phyloP scores from a whole-genome alignment of 1,140 invertebrate species.

The Ctenoplectra terminalis region DNA sequence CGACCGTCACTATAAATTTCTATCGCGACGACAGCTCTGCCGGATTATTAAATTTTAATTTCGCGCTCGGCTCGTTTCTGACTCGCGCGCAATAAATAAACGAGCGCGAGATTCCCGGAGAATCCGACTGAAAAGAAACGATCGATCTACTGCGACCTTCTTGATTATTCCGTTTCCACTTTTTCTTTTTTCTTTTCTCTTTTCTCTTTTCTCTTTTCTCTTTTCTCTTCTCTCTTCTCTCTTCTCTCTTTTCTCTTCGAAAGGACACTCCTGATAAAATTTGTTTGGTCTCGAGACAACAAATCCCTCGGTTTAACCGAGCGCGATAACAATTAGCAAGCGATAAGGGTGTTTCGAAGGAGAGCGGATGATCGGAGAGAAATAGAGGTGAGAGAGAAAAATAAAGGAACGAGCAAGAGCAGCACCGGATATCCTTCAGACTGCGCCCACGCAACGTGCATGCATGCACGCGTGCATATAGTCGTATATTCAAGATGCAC shows the following conservation, averaged over 20 bases:
- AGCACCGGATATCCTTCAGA: constrained; percentile 82
- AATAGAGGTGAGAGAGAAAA: constrained; percentile 31
- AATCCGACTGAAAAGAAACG: not conserved
- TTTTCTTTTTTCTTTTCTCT: not conserved
- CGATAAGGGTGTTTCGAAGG: not conserved
- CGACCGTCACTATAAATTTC: constrained; percentile 14
- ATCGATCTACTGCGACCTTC: not conserved
- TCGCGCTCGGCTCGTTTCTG: not conserved
- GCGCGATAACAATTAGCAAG: not conserved
- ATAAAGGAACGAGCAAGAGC: constrained; percentile 61
- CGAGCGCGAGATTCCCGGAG: not conserved
- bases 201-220: not conserved
- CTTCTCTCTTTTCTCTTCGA: too few relatives aligned
- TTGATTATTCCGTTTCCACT: not conserved
- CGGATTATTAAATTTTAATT: constrained; percentile 41
- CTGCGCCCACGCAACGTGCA: constrained; percentile 66
- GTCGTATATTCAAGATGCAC: constrained; percentile 37
- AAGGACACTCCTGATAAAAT: not conserved
- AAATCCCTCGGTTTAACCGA: not conserved
- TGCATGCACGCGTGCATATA: constrained; percentile 43
- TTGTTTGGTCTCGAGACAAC: too few relatives aligned
- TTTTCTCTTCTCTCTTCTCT: not conserved
- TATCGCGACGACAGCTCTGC: constrained; percentile 19
- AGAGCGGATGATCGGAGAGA: not conserved
- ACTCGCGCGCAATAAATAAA: not conserved